phyloP scores from a whole-genome alignment of 2,797 vertebrate species.

The Trachurus trachurus region DNA sequence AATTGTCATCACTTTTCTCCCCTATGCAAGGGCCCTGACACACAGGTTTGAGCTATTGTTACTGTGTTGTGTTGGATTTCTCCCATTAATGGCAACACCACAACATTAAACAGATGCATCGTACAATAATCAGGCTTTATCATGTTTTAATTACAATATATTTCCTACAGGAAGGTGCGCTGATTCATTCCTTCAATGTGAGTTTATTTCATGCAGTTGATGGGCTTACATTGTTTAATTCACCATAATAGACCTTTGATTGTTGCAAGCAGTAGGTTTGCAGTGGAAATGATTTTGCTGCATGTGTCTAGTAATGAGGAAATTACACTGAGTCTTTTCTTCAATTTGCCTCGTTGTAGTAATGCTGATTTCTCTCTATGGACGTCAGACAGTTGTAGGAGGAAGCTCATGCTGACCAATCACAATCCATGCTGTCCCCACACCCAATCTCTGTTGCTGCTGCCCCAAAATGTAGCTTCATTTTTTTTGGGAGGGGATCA shows the following conservation, averaged over 20 bases:
- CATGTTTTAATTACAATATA: background rate
- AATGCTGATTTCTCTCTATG: slow-evolving; percentile 8
- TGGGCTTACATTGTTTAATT: background rate
- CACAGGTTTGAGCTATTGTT: too few relatives aligned
- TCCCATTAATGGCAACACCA: background rate
- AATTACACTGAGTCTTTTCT: background rate
- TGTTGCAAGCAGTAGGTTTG: background rate
- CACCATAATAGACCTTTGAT: background rate
- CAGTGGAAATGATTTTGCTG: background rate
- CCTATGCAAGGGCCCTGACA: too few relatives aligned
- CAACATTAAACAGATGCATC: background rate
- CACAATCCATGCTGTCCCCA: background rate
- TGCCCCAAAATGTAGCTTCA: background rate
- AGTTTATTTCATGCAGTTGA: background rate
- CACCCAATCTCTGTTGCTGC: background rate
- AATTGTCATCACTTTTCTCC: too few relatives aligned
- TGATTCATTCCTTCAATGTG: background rate
- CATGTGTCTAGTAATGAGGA: background rate
- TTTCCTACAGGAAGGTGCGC: background rate
- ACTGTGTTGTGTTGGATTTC: too few relatives aligned
- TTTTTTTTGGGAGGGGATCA: background rate
- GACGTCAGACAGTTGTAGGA: background rate
- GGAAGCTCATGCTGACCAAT: background rate
- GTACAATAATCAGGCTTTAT: background rate
- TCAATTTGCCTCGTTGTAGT: background rate